These are phyloP conservation scores for Tangara arthus DNA, from an alignment of 2,797 vertebrate genomes.

Conservation along the genomic window DNA sequence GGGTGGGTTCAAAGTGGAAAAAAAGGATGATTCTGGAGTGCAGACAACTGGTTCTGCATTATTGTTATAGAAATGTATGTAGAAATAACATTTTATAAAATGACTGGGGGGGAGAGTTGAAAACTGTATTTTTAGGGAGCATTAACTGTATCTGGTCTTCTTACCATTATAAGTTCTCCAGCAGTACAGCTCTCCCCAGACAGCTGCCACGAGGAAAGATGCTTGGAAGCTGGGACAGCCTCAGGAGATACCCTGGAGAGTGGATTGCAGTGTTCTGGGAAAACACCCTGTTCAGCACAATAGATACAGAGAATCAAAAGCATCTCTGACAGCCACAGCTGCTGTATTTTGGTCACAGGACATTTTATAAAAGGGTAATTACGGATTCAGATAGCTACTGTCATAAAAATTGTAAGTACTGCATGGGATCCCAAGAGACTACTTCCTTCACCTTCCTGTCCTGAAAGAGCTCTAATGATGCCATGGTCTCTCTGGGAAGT, in stretches of 20 bases:
- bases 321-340: background rate
- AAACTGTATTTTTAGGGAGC: background rate
- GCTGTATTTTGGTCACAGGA: background rate
- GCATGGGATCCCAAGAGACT: background rate
- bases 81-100: background rate
- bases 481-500: background rate
- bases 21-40: background rate
- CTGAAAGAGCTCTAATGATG: background rate
- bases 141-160: background rate
- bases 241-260: background rate
- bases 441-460: background rate
- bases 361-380: background rate
- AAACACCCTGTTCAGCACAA: background rate
- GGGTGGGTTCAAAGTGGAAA: background rate
- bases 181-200: background rate
- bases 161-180: background rate
- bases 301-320: background rate
- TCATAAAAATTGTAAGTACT: background rate
- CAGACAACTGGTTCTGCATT: background rate
- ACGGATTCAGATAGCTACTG: background rate
- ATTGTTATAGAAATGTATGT: background rate
- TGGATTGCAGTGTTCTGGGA: background rate
- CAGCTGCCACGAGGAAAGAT: background rate
- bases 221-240: background rate
- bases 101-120: background rate